Evolutionary conservation across 2,797 vertebrate species (phyloP).

Genomic region (Threskiornis aethiopicus): DNA sequence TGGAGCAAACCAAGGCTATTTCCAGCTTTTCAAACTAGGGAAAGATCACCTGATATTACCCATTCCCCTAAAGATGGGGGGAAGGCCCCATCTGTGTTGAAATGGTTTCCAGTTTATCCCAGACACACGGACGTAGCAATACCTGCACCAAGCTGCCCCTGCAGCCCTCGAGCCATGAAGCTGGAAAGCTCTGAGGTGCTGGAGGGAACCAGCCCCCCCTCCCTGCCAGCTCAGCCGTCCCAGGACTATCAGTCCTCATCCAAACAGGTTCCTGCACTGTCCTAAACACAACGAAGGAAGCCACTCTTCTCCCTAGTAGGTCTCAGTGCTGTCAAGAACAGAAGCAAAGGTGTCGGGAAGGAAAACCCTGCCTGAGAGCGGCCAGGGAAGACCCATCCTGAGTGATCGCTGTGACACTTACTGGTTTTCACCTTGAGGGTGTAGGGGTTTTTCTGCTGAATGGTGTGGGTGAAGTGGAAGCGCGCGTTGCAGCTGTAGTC

Average conservation of each 20-base stretch:
- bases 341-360: background rate
- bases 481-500: conserved; percentile 98
- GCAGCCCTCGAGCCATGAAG: background rate
- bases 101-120: background rate
- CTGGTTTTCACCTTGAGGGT: conserved; percentile 90
- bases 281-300: background rate
- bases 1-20: background rate
- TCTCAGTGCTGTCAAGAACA: background rate
- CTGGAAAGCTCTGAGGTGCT: background rate
- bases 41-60: accelerated
- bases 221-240: background rate
- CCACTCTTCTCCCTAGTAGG: background rate
- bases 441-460: conserved; percentile 97
- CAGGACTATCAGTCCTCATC: background rate
- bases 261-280: background rate
- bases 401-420: conserved; percentile 73
- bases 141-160: background rate
- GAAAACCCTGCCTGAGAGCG: background rate
- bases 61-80: background rate
- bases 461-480: conserved; percentile 96
- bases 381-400: background rate
- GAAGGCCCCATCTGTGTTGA: background rate
- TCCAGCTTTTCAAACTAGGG: background rate
- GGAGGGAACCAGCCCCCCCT: background rate
- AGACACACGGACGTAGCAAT: accelerated